phyloP scores from a whole-genome alignment of 1,140 invertebrate species.

The Tetramorium simillimum region DNA sequence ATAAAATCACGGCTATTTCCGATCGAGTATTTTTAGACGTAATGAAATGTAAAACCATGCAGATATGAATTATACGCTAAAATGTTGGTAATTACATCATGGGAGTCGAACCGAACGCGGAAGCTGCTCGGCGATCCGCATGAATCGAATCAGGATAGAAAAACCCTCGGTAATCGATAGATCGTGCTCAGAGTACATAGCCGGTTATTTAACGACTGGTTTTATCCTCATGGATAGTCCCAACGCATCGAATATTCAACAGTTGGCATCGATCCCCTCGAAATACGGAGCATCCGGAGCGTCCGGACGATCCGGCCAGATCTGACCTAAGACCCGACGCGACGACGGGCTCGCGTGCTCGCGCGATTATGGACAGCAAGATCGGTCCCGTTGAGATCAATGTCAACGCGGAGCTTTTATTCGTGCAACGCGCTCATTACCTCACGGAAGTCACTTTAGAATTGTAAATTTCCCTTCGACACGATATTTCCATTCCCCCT shows the following conservation, averaged over 20 bases:
- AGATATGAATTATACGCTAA: slow-evolving; percentile 44
- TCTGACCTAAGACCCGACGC: slow-evolving; percentile 6
- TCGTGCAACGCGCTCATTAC: background rate
- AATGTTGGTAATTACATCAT: slow-evolving; percentile 42
- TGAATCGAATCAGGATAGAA: slow-evolving; percentile 34
- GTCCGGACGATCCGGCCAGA: background rate
- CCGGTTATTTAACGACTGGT: slow-evolving; percentile 32
- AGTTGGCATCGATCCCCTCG: slow-evolving; percentile 48
- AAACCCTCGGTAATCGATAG: slow-evolving; percentile 44
- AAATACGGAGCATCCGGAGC: slow-evolving; percentile 20
- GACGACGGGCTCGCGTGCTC: background rate
- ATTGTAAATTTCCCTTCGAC: slow-evolving; percentile 30
- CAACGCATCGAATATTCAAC: slow-evolving; percentile 56
- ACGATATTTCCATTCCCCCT: slow-evolving; percentile 39
- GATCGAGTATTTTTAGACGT: slow-evolving; percentile 26
- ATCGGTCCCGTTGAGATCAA: slow-evolving; percentile 15
- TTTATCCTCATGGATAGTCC: slow-evolving; percentile 29
- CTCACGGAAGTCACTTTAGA: slow-evolving; percentile 19
- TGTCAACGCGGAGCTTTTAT: slow-evolving; percentile 31
- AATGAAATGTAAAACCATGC: slow-evolving; percentile 50
- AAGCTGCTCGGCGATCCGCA: background rate
- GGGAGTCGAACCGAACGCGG: background rate
- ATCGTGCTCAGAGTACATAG: slow-evolving; percentile 32
- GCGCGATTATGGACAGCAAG: background rate
- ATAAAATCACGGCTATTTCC: background rate